Percentiles rank a stretch among this genome's conserved stretches.
Evolutionary conservation across 2,113 vertebrate genomes (phyloP).

Genomic region (Hydropotes inermis): DNA sequence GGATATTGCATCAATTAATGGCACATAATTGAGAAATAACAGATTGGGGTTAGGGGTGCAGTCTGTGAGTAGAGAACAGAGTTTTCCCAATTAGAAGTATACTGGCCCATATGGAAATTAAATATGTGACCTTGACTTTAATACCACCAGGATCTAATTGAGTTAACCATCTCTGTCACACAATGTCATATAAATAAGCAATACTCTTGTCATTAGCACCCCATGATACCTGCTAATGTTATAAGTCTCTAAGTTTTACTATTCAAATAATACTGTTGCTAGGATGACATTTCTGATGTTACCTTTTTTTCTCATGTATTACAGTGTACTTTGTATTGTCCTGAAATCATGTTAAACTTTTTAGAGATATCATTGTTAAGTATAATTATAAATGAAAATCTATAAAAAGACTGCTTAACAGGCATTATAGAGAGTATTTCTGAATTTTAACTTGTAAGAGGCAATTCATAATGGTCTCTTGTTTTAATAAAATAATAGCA

Average conservation of each 20-base stretch:
- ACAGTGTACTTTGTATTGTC: background rate
- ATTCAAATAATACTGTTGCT: constrained; percentile 40
- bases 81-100: constrained; percentile 33
- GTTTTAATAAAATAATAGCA: background rate
- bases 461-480: background rate
- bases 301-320: background rate
- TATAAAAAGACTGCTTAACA: background rate
- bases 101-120: constrained; percentile 55
- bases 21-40: constrained; percentile 67
- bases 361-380: background rate
- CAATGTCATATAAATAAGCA: constrained; percentile 60
- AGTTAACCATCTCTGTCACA: constrained; percentile 65
- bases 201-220: constrained; percentile 68
- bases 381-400: background rate
- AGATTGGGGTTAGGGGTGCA: constrained; percentile 61
- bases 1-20: constrained; percentile 68
- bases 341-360: background rate
- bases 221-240: constrained; percentile 58
- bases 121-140: constrained; percentile 65
- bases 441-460: background rate
- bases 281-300: background rate
- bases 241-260: constrained; percentile 54
- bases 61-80: constrained; percentile 34
- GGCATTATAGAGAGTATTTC: background rate
- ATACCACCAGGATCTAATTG: constrained; percentile 66